Percentiles rank a stretch among this genome's conserved stretches.
These are phyloP conservation scores for Pollicipes pollicipes DNA, from an alignment of 1,140 invertebrate species.

Conservation along the genomic window DNA sequence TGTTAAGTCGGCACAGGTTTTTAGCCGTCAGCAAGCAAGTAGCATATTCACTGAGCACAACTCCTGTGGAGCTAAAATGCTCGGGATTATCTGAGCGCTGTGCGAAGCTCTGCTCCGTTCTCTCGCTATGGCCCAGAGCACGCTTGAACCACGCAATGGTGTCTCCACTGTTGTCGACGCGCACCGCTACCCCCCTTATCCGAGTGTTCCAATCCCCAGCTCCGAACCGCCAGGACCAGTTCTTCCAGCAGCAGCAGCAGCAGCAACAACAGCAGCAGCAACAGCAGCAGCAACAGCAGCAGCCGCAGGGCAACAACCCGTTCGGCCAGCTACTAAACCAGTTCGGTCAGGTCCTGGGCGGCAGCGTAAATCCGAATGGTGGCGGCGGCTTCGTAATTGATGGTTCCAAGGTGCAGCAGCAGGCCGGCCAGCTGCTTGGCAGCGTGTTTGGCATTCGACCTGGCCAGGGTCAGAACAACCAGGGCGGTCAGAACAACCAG, in stretches of 20 bases:
- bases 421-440: not conserved
- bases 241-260: not conserved
- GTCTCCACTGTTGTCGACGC: too few species aligned
- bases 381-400: not conserved
- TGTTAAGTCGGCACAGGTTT: too few species aligned
- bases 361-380: not conserved
- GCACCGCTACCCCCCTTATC: too few species aligned
- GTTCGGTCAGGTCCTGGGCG: not conserved
- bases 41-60: too few species aligned
- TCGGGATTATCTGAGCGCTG: too few species aligned
- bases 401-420: not conserved
- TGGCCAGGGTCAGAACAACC: not conserved
- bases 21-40: too few species aligned
- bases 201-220: too few species aligned
- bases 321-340: not conserved
- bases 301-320: not conserved
- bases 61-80: too few species aligned
- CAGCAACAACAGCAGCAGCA: not conserved
- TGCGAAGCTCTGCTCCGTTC: too few species aligned
- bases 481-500: not conserved
- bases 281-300: not conserved
- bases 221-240: too few species aligned
- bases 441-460: not conserved
- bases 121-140: too few species aligned
- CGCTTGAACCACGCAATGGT: too few species aligned